Conservation (phyloP, 2,113 vertebrate species). For the Suricata suricatta region DNA sequence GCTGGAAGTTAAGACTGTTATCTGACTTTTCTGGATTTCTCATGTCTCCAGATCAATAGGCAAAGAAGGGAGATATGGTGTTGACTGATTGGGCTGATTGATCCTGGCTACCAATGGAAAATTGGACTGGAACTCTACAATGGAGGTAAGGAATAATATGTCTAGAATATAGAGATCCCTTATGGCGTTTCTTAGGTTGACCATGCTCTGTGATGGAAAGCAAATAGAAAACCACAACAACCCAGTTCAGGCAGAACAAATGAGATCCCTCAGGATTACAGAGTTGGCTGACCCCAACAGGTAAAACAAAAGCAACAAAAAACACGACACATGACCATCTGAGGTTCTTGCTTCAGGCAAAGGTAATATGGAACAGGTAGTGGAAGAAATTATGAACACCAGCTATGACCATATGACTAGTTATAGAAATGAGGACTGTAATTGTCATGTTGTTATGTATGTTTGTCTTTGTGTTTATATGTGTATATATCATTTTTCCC, state of each 20-base stretch:
- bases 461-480: neutral
- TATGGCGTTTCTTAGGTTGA: neutral
- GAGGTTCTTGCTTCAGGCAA: neutral
- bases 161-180: neutral
- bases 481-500: neutral
- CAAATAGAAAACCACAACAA: neutral
- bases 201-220: neutral
- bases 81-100: neutral
- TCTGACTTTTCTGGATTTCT: neutral
- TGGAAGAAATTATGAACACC: neutral
- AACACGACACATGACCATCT: neutral
- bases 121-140: neutral
- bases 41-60: neutral
- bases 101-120: neutral
- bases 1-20: neutral
- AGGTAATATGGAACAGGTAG: neutral
- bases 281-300: neutral
- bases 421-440: neutral
- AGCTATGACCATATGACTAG: neutral
- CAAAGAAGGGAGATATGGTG: neutral
- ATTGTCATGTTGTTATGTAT: neutral
- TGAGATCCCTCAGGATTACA: neutral
- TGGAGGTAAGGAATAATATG: neutral
- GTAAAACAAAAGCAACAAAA: neutral
- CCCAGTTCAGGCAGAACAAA: neutral